Base-by-base conservation (phyloP, 2,888 invertebrate species). In the Cephus spinipes region DNA sequence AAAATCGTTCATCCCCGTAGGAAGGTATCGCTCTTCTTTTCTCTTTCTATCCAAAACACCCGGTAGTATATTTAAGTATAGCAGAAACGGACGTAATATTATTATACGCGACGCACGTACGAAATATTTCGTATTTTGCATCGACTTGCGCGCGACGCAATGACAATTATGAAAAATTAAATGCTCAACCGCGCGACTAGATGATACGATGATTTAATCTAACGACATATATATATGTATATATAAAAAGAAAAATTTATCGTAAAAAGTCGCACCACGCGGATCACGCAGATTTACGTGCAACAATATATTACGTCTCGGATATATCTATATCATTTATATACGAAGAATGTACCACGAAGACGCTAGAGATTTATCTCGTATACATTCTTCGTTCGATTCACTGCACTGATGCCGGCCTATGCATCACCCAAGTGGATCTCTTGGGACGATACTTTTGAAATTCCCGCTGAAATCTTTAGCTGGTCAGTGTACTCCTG, bases 381-480 rank as follows among this genome's bases (percentile, higher is more conserved):
- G 23, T 55, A 71, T 31, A 12, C 31, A 71, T 6, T 4, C 71
- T 31, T 71, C 71, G 71, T 71, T 71, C 32, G 71, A 33, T 71
- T 71, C 71, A 71, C 71, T 71, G 71, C 71, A 71, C 71, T 71
- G 23, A 9, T 23, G 71, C 71, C 71, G 71, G 71, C 71, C 71
- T 71, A 71, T 33, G 71, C 31, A 23, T 71, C 15, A 12, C 12
- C 15, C 71, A 23, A 6, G 71, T 11, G 32, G 32, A 30, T 9
- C 11, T 12, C 31, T 11, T 12, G 71, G 71, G 71, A 33, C 0
- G 33, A 71, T 33, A 33, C 71, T 12, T 33, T 31, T 33, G 71
- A 71, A 55, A 23, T 55, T 55, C 23, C 55, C 55, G 23, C 23
- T 0, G 23, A 55, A 55, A 55, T 55, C 2, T 6, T 1, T 2